Conservation (phyloP, 2,888 invertebrate species). For the Campaea margaritaria region DNA sequence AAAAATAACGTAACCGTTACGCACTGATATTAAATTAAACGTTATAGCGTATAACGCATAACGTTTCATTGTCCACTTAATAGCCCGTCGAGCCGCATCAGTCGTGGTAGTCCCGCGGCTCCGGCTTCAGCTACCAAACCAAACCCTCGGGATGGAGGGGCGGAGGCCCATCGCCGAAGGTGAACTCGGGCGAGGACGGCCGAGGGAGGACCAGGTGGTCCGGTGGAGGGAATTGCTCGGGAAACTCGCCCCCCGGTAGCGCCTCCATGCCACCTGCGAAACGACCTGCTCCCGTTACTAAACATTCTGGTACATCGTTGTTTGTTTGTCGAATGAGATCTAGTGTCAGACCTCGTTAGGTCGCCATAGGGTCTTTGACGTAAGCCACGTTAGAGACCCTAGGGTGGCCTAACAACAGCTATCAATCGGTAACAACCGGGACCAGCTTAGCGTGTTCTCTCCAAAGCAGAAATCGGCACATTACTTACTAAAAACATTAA, state of each 20-base stretch:
- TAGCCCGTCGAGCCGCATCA: conserved; percentile 84
- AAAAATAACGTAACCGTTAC: conserved; percentile 36
- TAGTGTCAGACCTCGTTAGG: no score
- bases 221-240: conserved; percentile 86
- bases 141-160: conserved; percentile 81
- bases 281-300: conserved; percentile 90
- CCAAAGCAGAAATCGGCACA: no score
- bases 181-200: conserved; percentile 91
- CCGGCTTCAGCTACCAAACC: conserved; percentile 86
- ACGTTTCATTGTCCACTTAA: conserved; percentile 70
- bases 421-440: no score
- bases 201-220: conserved; percentile 89
- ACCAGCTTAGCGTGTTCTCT: no score
- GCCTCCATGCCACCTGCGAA: conserved; percentile 90
- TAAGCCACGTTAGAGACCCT: no score
- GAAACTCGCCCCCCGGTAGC: conserved; percentile 79
- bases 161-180: conserved; percentile 83
- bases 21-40: conserved; percentile 27
- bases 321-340: no score
- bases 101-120: conserved; percentile 86
- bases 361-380: no score
- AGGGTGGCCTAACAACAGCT: no score
- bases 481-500: no score
- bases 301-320: conserved; percentile 45
- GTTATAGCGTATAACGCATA: conserved; percentile 39